These are phyloP conservation scores for Enteromius fasciolatus DNA, from an alignment of 2,797 vertebrate species.

Conservation along the genomic window DNA sequence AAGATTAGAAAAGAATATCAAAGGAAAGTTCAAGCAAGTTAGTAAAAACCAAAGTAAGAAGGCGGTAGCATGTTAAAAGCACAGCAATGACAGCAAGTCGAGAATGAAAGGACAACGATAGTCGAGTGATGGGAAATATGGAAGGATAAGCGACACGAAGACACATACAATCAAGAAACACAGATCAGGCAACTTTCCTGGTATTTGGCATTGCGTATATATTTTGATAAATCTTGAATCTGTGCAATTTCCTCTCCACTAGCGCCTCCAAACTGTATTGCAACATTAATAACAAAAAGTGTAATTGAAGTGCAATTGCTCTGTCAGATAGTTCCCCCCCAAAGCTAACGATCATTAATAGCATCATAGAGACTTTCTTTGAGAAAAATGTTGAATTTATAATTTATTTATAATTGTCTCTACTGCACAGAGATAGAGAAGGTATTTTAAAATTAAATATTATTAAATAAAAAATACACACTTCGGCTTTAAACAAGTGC, in stretches of 20 bases:
- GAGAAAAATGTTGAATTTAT: not conserved
- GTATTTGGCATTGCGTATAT: slow-evolving; percentile 34
- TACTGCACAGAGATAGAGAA: slow-evolving; percentile 22
- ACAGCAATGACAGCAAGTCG: slow-evolving; percentile 74
- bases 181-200: slow-evolving; percentile 49
- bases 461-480: slow-evolving; percentile 5
- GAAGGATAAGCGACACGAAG: slow-evolving; percentile 44
- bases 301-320: not conserved
- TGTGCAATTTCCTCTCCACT: not conserved
- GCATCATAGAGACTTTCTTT: not conserved
- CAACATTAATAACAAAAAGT: not conserved
- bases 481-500: slow-evolving; percentile 31
- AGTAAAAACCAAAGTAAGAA: slow-evolving; percentile 71
- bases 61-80: slow-evolving; percentile 77
- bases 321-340: not conserved
- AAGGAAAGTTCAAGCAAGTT: slow-evolving; percentile 73
- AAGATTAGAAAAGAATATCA: slow-evolving; percentile 71
- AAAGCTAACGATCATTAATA: not conserved
- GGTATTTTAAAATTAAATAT: not conserved
- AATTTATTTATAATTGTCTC: not conserved
- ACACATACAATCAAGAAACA: slow-evolving; percentile 45
- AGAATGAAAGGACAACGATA: slow-evolving; percentile 58
- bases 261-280: not conserved
- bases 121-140: slow-evolving; percentile 42
- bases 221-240: slow-evolving; percentile 18